Conservation (phyloP, 1,140 invertebrate genomes). For the Drosophila ironensis region DNA sequence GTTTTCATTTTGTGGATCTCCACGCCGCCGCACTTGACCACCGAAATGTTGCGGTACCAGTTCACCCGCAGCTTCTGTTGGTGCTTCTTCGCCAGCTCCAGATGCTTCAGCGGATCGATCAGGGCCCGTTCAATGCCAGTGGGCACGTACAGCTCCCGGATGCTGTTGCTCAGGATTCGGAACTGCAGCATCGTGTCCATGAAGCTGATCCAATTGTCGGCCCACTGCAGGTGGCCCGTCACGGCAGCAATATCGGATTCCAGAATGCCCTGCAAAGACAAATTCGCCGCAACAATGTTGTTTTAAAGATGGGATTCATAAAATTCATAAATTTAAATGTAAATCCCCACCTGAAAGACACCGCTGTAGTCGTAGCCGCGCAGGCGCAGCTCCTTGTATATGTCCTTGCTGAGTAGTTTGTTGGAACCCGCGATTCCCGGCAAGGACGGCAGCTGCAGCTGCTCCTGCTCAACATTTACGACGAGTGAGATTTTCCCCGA, state of each 20-base stretch:
- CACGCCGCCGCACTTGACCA: conserved; percentile 92
- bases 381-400: conserved; percentile 96
- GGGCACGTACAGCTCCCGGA: conserved; percentile 91
- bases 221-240: conserved; percentile 89
- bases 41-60: conserved; percentile 88
- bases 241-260: conserved; percentile 86
- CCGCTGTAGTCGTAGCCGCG: conserved; percentile 97
- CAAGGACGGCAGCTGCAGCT: conserved; percentile 81
- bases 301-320: not conserved
- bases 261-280: conserved; percentile 85
- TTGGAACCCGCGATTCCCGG: conserved; percentile 65
- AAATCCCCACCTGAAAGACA: conserved; percentile 85
- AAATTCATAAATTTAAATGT: not conserved
- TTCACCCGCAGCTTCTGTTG: conserved; percentile 84
- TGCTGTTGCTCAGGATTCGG: conserved; percentile 89
- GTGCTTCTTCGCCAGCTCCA: conserved; percentile 82
- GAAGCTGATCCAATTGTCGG: conserved; percentile 95
- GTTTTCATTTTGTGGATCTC: conserved; percentile 95
- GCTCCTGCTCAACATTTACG: conserved; percentile 85
- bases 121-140: conserved; percentile 91
- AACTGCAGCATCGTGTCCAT: conserved; percentile 98
- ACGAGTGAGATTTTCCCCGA: conserved; percentile 88
- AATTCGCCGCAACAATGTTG: not conserved
- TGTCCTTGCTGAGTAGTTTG: conserved; percentile 86
- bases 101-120: conserved; percentile 90